phyloP scores from a whole-genome alignment of 2,888 invertebrate species.

The Exephanes ischioxanthus region DNA sequence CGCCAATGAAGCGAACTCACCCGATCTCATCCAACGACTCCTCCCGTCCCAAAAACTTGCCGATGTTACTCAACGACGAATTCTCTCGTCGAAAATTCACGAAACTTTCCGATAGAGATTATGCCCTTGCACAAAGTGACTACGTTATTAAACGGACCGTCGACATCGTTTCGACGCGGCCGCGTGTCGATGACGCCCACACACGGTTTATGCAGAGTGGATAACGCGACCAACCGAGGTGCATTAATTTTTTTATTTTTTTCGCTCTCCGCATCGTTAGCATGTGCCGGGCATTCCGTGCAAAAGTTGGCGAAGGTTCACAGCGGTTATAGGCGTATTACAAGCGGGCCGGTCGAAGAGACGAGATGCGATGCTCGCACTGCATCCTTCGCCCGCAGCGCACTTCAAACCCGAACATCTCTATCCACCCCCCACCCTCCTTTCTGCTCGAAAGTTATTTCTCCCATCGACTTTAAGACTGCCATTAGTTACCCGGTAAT shows the following conservation, averaged over 20 bases:
- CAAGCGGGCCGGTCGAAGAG: constrained; percentile 47
- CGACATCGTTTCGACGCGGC: constrained; percentile 19
- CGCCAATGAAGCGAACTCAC: background rate
- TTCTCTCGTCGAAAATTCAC: background rate
- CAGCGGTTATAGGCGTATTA: constrained; percentile 32
- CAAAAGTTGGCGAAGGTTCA: constrained; percentile 55
- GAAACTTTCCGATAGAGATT: background rate
- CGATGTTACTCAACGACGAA: constrained; percentile 5
- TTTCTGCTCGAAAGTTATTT: constrained; percentile 19
- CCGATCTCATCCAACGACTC: background rate
- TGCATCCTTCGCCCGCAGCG: constrained; percentile 50
- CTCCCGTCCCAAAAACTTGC: background rate
- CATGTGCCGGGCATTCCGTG: constrained; percentile 23
- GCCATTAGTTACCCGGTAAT: constrained; percentile 65
- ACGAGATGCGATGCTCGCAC: constrained; percentile 43
- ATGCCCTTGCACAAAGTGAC: background rate
- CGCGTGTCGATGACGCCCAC: constrained; percentile 10
- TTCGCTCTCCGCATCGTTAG: constrained; percentile 33
- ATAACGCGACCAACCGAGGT: constrained; percentile 26
- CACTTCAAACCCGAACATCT: constrained; percentile 51
- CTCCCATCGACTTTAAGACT: constrained; percentile 65
- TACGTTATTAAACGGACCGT: background rate
- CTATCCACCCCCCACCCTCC: constrained; percentile 6
- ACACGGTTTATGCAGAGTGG: constrained; percentile 44
- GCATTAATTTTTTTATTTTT: constrained; percentile 49